Base-by-base conservation (phyloP, 2,888 invertebrate species). In the Cerceris rybyensis region DNA sequence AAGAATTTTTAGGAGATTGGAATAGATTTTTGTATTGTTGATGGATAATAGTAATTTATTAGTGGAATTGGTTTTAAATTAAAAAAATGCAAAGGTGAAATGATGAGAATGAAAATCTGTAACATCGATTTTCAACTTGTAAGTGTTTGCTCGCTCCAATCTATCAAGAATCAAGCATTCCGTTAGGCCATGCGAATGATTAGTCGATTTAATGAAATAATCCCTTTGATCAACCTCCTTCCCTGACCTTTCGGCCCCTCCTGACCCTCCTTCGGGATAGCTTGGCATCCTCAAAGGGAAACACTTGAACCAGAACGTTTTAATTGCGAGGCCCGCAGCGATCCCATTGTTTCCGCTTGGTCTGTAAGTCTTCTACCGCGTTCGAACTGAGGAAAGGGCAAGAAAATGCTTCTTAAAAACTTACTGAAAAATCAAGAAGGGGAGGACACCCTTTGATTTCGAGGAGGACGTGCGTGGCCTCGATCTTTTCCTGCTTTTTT, bases 171-270 rank as follows among this genome's bases (percentile, higher is more conserved):
- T 70, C 60, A 78, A 60, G 66, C 28, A 68, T 67, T 75, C 65
- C 76, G 67, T 61, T 79, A 79, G 81, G 80, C 77, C 84, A 82
- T 78, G 86, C 86, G 89, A 87, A 89, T 88, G 91, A 91, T 91
- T 90, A 90, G 88, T 87, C 89, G 87, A 83, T 89, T 90, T 91
- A 91, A 91, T 91, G 91, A 91, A 91, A 91, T 90, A 91, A 91
- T 88, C 87, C 86, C 91, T 91, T 91, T 91, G 91, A 91, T 91
- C 91, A 89, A 84, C 80, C 83, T 87, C 82, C 75, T 75, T 70
- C 75, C 66, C 84, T 85, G 82, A 82, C 81, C 85, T 86, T 84
- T 82, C 64, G 50, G 13, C 75, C 58, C 63, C 60, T 70, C 67
- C 70, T 74, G 74, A 73, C 77, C 79, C 68, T 81, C 86, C 83